Evolutionary conservation across 2,797 vertebrate genomes (phyloP).

Genomic region (Gephyroberyx darwinii): DNA sequence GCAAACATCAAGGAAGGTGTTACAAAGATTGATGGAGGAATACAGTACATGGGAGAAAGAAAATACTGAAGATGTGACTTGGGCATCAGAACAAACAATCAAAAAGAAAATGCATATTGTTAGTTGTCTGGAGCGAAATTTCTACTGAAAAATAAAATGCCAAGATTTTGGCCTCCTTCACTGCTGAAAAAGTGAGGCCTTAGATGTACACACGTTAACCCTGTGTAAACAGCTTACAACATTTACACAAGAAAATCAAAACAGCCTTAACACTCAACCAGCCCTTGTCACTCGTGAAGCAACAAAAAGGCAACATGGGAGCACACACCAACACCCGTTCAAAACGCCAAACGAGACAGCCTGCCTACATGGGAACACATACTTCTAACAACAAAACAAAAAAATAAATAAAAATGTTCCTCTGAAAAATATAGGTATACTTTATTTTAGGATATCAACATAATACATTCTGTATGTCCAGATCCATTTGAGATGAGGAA

Average conservation of each 20-base stretch:
- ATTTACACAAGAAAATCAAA: conserved; percentile 32
- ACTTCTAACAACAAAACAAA: conserved; percentile 5
- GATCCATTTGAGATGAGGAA: conserved; percentile 51
- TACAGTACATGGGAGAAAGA: conserved; percentile 66
- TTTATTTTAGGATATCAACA: conserved; percentile 5
- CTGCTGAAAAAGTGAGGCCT: conserved; percentile 52
- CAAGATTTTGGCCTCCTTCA: conserved; percentile 41
- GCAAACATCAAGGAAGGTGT: conserved; percentile 50
- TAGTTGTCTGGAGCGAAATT: conserved; percentile 56
- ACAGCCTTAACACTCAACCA: conserved; percentile 15
- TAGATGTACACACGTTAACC: conserved; percentile 28
- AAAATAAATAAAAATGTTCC: not conserved
- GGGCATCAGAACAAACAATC: conserved; percentile 39
- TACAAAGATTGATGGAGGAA: conserved; percentile 62
- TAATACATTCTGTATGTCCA: conserved; percentile 68
- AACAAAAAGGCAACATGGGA: conserved; percentile 36
- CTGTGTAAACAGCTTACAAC: conserved; percentile 21
- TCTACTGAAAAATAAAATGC: conserved; percentile 26
- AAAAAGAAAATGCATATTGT: conserved; percentile 58
- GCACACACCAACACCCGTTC: conserved; percentile 29
- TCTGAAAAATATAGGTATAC: not conserved
- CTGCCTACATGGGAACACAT: conserved; percentile 23
- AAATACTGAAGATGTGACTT: conserved; percentile 61
- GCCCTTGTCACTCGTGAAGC: conserved; percentile 9
- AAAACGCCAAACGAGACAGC: conserved; percentile 18